Evolutionary conservation across 2,113 vertebrate species (phyloP), one percentile per base, ranked within the genome.

Genomic region (Oryzias woworae): DNA sequence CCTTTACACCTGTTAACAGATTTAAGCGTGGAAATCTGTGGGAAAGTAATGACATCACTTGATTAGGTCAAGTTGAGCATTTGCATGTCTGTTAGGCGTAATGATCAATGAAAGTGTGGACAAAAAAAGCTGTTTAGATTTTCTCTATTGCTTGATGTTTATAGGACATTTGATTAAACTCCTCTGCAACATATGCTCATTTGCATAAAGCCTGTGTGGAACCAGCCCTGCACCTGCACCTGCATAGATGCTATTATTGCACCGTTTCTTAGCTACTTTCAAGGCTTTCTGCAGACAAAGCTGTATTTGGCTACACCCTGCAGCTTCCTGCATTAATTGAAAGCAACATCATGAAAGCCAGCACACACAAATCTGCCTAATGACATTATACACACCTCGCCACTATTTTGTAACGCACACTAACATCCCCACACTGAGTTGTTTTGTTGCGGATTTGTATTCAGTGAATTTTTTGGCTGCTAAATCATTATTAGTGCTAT

Each of bases 111-210:
- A 75, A 74, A 46, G 3, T 13, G 12, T n/a, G 36, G 31, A 53
- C 13, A 3, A 60, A 12, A 36, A 28, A 69, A 77, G 44, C 26
- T n/a, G 48, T 59, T 51, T 56, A 18, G 44, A 65, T 67, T 66
- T 51, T 53, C 50, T 52, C 18, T 18, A 18, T 2, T 3, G 24
- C 3, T 47, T 63, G 45, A 66, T 71, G 66, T 77, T 78, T 66
- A 68, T 69, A 45, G 76, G 72, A 70, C 60, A 62, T 82, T 70
- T 73, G 84, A 77, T 73, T 62, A 62, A 64, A 66, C 70, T 36
- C 61, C 46, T 18, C 65, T 55, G 64, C 73, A 80, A 81, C 88
- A 83, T 85, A 84, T 88, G 88, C 74, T 88, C 76, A 85, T 87
- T 86, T 85, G 68, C 83, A 85, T 81, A 62, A 49, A 52, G 61